phyloP scores from a whole-genome alignment of 2,888 invertebrate genomes.

The Ophioninae sp. region DNA sequence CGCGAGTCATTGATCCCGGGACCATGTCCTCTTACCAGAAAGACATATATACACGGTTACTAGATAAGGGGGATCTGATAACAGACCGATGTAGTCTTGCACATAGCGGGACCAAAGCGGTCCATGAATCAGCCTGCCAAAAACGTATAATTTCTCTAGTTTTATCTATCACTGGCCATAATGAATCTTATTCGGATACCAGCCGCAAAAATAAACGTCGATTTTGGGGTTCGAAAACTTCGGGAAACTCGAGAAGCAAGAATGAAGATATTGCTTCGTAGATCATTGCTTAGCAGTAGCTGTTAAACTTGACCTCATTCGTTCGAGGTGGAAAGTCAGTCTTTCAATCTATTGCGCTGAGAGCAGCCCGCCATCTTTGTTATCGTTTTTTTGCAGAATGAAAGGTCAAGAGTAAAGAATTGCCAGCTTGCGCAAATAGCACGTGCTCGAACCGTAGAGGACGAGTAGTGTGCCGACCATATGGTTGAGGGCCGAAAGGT shows the following conservation, averaged over 20 bases:
- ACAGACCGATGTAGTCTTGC: background rate
- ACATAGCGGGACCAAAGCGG: conserved; percentile 6
- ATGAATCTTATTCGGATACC: conserved; percentile 9
- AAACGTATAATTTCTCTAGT: conserved; percentile 10
- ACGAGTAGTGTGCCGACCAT: conserved; percentile 16
- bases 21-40: conserved; percentile 13
- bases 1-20: conserved; percentile 23
- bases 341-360: background rate
- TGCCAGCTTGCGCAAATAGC: conserved; percentile 31
- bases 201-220: background rate
- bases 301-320: background rate
- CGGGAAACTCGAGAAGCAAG: background rate
- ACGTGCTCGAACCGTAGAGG: conserved; percentile 26
- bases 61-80: conserved; percentile 35
- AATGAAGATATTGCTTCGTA: background rate
- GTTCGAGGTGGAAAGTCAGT: background rate
- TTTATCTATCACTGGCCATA: conserved; percentile 37
- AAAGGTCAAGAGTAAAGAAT: conserved; percentile 37
- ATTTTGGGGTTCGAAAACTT: conserved; percentile 18
- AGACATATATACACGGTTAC: conserved; percentile 13
- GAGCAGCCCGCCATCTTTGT: background rate
- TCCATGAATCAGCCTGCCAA: conserved; percentile 36
- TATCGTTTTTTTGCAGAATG: conserved; percentile 17
- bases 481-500: conserved; percentile 3
- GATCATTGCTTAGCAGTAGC: conserved; percentile 4